These are phyloP conservation scores for Clarias laeviceps DNA, from an alignment of 2,797 vertebrate species.

Conservation along the genomic window DNA sequence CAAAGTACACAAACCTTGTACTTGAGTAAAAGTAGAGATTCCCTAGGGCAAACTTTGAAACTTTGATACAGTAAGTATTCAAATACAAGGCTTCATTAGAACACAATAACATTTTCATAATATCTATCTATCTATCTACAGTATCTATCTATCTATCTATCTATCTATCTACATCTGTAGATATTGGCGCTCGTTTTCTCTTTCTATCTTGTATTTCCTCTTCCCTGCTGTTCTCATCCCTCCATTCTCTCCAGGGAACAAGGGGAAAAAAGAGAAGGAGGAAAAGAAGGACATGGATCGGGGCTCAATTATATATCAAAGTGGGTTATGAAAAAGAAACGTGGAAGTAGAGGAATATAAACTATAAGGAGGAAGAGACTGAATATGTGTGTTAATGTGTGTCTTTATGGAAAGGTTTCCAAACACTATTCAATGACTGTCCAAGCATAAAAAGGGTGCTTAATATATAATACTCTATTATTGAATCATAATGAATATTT, in stretches of 20 bases:
- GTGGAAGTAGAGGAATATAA: slow-evolving; percentile 20
- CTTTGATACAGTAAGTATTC: too few relatives aligned
- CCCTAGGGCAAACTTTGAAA: too few relatives aligned
- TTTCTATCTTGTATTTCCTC: slow-evolving; percentile 32
- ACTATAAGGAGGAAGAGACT: not conserved
- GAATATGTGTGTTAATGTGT: not conserved
- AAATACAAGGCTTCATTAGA: too few relatives aligned
- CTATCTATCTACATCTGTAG: not conserved
- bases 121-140: too few relatives aligned
- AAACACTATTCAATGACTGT: not conserved
- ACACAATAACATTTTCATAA: too few relatives aligned
- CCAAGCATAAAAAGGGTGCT: not conserved
- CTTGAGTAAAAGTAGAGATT: too few relatives aligned
- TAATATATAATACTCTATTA: not conserved
- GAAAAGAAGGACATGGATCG: slow-evolving; percentile 47
- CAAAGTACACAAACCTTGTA: too few relatives aligned
- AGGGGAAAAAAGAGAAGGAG: slow-evolving; percentile 30
- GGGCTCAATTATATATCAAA: slow-evolving; percentile 76
- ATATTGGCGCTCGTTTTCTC: not conserved
- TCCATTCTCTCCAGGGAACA: slow-evolving; percentile 39
- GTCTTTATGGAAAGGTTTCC: not conserved
- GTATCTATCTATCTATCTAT: not conserved
- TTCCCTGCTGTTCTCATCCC: slow-evolving; percentile 39
- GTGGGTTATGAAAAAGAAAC: slow-evolving; percentile 53
- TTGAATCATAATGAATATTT: not conserved